Evolutionary conservation across 2,113 vertebrate species (phyloP).

Genomic region (Rhynchomys soricoides): DNA sequence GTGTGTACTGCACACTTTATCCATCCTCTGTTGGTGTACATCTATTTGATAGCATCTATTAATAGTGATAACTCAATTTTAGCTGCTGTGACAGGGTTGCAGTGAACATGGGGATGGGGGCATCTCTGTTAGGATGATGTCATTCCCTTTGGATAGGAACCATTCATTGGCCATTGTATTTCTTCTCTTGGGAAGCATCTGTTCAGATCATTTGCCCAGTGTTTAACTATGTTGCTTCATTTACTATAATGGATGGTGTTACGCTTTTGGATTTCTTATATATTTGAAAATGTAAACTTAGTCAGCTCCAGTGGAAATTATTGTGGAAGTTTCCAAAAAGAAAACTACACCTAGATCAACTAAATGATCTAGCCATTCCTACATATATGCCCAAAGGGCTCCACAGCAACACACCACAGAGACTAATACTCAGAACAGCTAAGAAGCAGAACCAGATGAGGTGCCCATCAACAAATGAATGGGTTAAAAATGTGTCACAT

Average conservation of each 20-base stretch:
- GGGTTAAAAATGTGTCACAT: not conserved
- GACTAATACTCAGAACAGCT: no score
- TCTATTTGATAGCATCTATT: no score
- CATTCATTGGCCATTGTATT: not conserved
- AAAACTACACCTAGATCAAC: not conserved
- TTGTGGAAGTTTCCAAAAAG: not conserved
- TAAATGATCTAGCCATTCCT: not conserved
- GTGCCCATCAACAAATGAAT: no score
- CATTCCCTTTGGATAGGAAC: not conserved
- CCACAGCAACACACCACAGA: not conserved
- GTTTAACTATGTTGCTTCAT: not conserved
- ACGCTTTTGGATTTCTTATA: not conserved
- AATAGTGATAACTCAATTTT: no score
- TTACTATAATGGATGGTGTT: not conserved
- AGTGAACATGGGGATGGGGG: no score
- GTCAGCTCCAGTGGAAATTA: not conserved
- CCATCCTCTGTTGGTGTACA: not conserved
- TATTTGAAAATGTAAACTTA: not conserved
- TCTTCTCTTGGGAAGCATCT: not conserved
- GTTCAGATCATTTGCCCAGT: not conserved
- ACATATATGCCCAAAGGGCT: not conserved
- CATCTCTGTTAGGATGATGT: not conserved
- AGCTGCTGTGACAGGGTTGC: not conserved
- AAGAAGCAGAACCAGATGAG: not conserved
- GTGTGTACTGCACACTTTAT: not conserved